Evolutionary conservation across 2,113 vertebrate species (phyloP).

Genomic region (Boleophthalmus pectinirostris): DNA sequence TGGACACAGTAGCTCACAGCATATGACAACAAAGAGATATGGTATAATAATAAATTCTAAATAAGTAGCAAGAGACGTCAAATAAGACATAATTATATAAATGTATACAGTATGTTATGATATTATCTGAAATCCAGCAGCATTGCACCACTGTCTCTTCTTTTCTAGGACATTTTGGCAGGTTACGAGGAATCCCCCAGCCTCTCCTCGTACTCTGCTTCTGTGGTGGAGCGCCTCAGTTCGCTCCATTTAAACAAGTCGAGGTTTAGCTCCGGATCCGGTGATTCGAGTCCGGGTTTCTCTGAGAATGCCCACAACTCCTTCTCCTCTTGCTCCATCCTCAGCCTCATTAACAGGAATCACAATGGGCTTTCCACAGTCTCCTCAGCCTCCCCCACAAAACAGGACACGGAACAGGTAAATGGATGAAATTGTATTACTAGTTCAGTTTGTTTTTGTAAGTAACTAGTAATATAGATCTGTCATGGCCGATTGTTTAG

Average conservation of each 20-base stretch:
- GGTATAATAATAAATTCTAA: too few species aligned
- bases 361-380: not conserved
- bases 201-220: constrained; percentile 61
- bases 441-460: not conserved
- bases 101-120: too few species aligned
- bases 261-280: constrained; percentile 38
- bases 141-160: not conserved
- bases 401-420: constrained; percentile 35
- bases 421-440: not conserved
- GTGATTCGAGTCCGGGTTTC: constrained; percentile 45
- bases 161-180: constrained; percentile 66
- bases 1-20: too few species aligned
- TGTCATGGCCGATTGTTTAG: too few species aligned
- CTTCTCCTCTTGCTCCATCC: constrained; percentile 51
- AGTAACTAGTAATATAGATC: too few species aligned
- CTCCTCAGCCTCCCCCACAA: not conserved
- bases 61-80: too few species aligned
- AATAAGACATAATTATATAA: too few species aligned
- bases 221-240: constrained; percentile 62
- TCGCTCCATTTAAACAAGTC: constrained; percentile 31
- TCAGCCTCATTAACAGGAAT: constrained; percentile 11
- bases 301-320: constrained; percentile 46
- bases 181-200: constrained; percentile 62
- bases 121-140: not conserved
- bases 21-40: too few species aligned